Conservation (phyloP, 2,888 invertebrate genomes). For the Prosapia bicincta region DNA sequence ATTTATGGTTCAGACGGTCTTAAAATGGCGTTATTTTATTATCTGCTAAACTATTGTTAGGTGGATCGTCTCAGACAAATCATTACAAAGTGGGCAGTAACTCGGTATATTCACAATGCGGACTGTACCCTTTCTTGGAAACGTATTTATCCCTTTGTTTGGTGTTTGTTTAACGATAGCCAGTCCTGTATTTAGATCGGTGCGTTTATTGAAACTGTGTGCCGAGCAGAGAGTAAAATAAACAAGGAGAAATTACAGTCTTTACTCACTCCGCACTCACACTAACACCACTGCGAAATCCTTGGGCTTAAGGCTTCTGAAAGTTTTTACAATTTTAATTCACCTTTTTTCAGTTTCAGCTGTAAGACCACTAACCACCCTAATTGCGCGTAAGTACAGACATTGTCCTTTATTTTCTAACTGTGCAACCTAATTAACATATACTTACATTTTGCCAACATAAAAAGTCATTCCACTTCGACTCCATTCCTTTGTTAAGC, state of each 20-base stretch:
- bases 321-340: not conserved
- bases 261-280: not conserved
- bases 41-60: not conserved
- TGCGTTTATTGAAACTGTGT: not conserved
- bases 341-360: not conserved
- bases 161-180: not conserved
- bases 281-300: not conserved
- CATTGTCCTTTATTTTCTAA: not conserved
- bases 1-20: constrained; percentile 2
- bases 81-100: not conserved
- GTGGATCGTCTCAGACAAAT: not conserved
- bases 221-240: not conserved
- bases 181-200: not conserved
- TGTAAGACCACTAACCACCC: not conserved
- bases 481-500: too few relatives aligned
- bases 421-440: not conserved
- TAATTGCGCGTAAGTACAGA: not conserved
- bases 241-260: not conserved
- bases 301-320: not conserved
- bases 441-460: not conserved
- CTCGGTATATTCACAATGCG: not conserved
- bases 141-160: not conserved
- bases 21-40: constrained; percentile 2
- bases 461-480: too few relatives aligned
- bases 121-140: not conserved